Percentiles rank a stretch among this genome's conserved stretches.
Conservation (phyloP, 2,113 vertebrate genomes). For the Suncus etruscus region DNA sequence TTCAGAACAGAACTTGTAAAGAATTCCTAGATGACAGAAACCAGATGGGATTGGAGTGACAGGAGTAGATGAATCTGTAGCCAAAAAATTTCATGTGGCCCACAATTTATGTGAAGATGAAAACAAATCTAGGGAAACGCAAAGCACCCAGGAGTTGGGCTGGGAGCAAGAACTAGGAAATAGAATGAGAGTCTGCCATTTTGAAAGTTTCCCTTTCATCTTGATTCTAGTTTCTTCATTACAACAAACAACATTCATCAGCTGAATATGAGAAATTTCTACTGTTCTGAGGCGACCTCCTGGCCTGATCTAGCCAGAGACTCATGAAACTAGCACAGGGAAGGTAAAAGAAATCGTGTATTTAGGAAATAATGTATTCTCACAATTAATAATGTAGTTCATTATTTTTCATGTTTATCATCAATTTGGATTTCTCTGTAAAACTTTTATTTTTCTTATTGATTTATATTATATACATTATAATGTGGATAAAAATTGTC, state of each 20-base stretch:
- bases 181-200: neutral
- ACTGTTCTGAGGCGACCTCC: neutral
- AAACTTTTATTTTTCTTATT: neutral
- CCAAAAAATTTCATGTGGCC: neutral
- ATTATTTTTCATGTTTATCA: neutral
- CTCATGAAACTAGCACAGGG: neutral
- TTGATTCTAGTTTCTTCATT: rapidly evolving
- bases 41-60: slow-evolving; percentile 36
- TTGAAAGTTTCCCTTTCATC: neutral
- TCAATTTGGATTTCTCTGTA: neutral
- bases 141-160: neutral
- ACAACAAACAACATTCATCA: too few species aligned
- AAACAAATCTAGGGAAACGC: neutral
- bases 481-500: neutral
- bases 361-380: neutral
- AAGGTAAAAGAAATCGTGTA: neutral
- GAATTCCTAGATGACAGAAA: slow-evolving; percentile 57
- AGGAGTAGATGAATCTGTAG: neutral
- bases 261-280: neutral
- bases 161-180: neutral
- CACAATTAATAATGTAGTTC: neutral
- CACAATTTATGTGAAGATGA: neutral
- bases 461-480: neutral
- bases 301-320: too few species aligned
- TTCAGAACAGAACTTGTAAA: neutral